Evolutionary conservation across 2,797 vertebrate species (phyloP), one percentile per base, ranked within the genome.

Genomic region (Xenentodon cancila): DNA sequence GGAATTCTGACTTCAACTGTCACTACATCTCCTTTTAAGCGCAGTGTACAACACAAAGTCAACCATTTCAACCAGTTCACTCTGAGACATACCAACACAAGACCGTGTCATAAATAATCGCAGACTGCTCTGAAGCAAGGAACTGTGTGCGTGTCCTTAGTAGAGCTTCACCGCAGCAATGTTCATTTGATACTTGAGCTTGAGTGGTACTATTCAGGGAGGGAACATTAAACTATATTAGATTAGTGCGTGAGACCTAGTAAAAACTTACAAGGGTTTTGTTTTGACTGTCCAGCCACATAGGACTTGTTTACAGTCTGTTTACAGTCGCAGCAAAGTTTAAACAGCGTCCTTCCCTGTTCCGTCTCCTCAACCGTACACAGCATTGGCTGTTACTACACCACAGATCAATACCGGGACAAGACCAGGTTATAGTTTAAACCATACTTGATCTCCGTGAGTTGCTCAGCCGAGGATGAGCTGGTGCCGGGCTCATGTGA

Each of bases 381-480:
- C 67, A 67, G 68, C 81, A 82, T 82, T 88, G 84, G 84, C 79
- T 76, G 83, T 84, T 68, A 85, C 85, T 70, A 71, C 85, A 81
- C 68, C 73, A 84, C 77, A 79, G 70, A 84, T 91, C 84, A 77
- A 91, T 86, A 78, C 19, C 1, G 25, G 61, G 59, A 84, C 68
- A 48, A 64, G 74, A 85, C 81, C 84, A 74, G 72, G 85, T 87
- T 86, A 73, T 73, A 80, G 64, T 85, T 89, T 80, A 87, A 88
- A 86, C 79, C 84, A 53, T 40, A 32, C 25, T 52, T 2, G 42
- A 51, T 37, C 32, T 66, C 27, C 17, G 12, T 9, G 18, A 68
- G 1, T 43, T 59, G 60, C 51, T 74, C 20, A 15, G 66, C 66
- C 13, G 19, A 77, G 57, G 63, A 71, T 73, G 79, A 66, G 53